These are phyloP conservation scores for Candidula unifasciata DNA, from an alignment of 2,888 invertebrate genomes.

Conservation along the genomic window DNA sequence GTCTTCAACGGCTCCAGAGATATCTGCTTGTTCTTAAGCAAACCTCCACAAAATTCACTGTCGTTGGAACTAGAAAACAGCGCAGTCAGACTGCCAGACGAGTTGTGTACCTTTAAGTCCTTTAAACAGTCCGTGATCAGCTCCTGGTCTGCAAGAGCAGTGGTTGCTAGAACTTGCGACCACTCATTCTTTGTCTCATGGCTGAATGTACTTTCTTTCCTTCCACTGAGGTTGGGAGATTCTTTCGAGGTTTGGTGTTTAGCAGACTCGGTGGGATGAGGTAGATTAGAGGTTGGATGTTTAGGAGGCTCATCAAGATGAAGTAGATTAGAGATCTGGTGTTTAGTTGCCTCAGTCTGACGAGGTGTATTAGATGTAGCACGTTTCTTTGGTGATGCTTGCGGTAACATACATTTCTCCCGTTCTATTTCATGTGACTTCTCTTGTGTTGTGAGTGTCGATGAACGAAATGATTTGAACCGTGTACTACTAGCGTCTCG, in stretches of 20 bases:
- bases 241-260: not conserved
- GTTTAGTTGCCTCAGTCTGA: not conserved
- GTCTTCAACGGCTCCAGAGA: not conserved
- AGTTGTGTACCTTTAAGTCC: not conserved
- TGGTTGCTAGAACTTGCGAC: not conserved
- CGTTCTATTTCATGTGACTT: no score
- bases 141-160: slow-evolving; percentile 27
- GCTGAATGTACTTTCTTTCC: not conserved
- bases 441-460: no score
- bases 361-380: not conserved
- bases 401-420: no score
- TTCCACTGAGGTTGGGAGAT: not conserved
- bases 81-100: not conserved
- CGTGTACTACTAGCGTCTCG: no score
- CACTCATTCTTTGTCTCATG: not conserved
- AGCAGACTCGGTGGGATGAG: not conserved
- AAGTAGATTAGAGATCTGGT: not conserved
- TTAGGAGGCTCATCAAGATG: no score
- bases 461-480: no score
- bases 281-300: not conserved
- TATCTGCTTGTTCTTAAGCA: not conserved
- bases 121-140: not conserved
- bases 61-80: slow-evolving; percentile 8
- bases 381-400: not conserved
- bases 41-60: not conserved